phyloP scores from a whole-genome alignment of 2,113 vertebrate species.

The Telmatochromis brachygnathus region DNA sequence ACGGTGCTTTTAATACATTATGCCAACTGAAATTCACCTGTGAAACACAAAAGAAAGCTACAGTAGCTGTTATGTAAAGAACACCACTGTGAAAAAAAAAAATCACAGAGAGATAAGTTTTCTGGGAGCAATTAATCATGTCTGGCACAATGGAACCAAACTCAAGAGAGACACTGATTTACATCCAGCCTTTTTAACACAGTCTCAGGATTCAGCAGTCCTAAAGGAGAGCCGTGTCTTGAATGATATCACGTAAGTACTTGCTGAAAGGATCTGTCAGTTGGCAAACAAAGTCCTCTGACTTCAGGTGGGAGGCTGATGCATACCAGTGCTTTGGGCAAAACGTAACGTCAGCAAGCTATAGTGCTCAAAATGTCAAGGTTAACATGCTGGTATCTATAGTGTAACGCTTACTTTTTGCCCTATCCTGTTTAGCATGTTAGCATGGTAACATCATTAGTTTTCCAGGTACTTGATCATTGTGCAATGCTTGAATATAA shows the following conservation, averaged over 20 bases:
- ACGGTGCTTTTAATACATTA: not conserved
- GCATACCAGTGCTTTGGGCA: not conserved
- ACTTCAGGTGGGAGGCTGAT: not conserved
- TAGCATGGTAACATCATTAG: not conserved
- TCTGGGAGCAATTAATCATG: conserved; percentile 26
- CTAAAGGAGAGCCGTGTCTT: not conserved
- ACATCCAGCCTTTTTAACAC: not conserved
- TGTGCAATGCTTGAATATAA: not conserved
- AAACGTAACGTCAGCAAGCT: not conserved
- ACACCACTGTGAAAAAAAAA: not conserved
- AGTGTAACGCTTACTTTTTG: not conserved
- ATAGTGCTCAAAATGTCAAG: not conserved
- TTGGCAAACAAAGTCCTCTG: not conserved
- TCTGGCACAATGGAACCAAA: conserved; percentile 33
- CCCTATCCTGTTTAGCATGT: not conserved
- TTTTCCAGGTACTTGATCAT: not conserved
- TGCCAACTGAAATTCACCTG: not conserved
- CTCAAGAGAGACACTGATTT: conserved; percentile 4
- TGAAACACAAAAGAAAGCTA: not conserved
- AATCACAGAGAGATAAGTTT: not conserved
- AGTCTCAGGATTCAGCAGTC: not conserved
- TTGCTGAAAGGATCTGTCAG: not conserved
- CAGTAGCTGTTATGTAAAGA: not conserved
- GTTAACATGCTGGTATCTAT: not conserved
- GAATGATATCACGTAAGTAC: not conserved